Conservation (phyloP, 2,113 vertebrate genomes). For the Erythrolamprus reginae region DNA sequence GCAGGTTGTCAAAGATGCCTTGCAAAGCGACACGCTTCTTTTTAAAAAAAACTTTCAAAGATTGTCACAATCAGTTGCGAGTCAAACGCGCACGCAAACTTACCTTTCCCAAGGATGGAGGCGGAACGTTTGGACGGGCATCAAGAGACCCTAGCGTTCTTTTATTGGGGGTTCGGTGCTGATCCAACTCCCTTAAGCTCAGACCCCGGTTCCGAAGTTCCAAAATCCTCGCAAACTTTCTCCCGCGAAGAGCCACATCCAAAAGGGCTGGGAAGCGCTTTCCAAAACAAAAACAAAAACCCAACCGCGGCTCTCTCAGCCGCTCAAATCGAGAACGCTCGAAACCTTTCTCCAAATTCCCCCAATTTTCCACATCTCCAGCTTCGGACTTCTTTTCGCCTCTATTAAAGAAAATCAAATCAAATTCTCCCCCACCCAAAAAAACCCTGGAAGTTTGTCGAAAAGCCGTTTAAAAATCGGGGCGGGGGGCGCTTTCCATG, state of each 20-base stretch:
- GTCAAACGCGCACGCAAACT: not conserved
- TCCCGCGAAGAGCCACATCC: slow-evolving; percentile 19
- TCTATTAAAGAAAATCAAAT: not conserved
- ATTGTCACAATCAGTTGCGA: not conserved
- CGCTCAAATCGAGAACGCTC: not conserved
- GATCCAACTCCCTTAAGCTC: not conserved
- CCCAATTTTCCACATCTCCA: slow-evolving; percentile 14
- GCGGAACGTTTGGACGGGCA: not conserved
- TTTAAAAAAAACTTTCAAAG: not conserved
- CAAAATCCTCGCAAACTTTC: not conserved
- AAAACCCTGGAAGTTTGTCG: not conserved
- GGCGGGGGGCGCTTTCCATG: not conserved
- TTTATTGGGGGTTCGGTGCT: not conserved
- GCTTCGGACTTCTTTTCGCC: not conserved
- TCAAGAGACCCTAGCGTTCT: not conserved
- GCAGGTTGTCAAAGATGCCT: not conserved
- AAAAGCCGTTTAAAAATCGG: not conserved
- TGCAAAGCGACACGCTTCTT: too few species aligned
- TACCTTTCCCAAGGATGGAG: slow-evolving; percentile 20
- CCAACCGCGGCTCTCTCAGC: not conserved
- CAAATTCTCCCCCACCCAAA: too few species aligned
- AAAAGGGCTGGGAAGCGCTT: not conserved
- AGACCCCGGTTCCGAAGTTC: not conserved
- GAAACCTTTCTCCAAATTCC: slow-evolving; percentile 1
- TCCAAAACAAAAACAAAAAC: not conserved